These are phyloP conservation scores for Taurulus bubalis DNA, from an alignment of 2,113 vertebrate species.

Conservation along the genomic window DNA sequence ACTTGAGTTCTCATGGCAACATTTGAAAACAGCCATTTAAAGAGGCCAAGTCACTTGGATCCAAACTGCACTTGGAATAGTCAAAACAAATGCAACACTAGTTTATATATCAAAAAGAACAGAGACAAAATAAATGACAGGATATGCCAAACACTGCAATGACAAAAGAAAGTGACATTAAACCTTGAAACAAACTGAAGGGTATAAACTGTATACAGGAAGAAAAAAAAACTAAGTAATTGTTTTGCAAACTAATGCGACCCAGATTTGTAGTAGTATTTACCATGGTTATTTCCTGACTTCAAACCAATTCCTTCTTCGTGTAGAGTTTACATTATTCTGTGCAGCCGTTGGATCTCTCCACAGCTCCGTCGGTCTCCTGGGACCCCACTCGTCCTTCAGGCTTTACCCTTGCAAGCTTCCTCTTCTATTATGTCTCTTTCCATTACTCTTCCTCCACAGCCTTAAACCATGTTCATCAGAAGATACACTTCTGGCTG, in stretches of 20 bases:
- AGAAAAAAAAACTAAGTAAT: neutral
- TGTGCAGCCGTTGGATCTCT: conserved; percentile 17
- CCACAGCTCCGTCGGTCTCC: neutral
- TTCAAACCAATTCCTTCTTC: conserved; percentile 17
- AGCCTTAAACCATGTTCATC: conserved; percentile 26
- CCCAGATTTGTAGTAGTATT: conserved; percentile 16
- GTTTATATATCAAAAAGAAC: neutral
- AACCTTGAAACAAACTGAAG: neutral
- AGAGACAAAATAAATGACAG: neutral
- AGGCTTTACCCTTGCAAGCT: conserved; percentile 24
- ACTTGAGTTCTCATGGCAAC: neutral
- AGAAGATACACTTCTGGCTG: conserved; percentile 28
- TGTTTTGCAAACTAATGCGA: neutral
- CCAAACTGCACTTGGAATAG: neutral
- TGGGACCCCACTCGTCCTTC: conserved; percentile 39
- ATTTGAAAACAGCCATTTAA: neutral
- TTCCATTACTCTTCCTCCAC: conserved; percentile 23
- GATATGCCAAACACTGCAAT: neutral
- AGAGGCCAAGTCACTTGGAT: conserved; percentile 6
- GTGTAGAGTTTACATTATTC: conserved; percentile 38
- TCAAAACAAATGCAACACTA: neutral
- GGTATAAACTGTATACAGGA: neutral
- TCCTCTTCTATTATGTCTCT: conserved; percentile 17
- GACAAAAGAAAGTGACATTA: conserved; percentile 5
- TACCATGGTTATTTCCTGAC: conserved; percentile 4